phyloP scores from a whole-genome alignment of 2,888 invertebrate genomes.

The Ptilodon capucinus region DNA sequence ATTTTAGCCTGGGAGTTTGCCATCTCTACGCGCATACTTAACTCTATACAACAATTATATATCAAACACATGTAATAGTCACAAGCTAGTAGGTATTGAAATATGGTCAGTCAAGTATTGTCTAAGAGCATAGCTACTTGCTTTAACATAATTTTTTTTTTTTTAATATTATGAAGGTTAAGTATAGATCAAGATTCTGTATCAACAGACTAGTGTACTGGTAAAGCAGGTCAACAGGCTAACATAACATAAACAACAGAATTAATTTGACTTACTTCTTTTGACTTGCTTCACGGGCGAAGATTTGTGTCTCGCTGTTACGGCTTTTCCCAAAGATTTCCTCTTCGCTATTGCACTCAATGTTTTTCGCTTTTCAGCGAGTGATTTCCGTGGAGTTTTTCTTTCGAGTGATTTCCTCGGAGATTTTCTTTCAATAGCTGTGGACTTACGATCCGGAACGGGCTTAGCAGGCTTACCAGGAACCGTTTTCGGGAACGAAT shows the following conservation, averaged over 20 bases:
- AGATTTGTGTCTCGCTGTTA: constrained; percentile 45
- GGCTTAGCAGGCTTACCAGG: constrained; percentile 35
- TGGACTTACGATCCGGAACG: constrained; percentile 27
- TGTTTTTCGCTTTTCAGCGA: constrained; percentile 60
- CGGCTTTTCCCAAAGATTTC: constrained; percentile 58
- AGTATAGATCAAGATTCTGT: not conserved
- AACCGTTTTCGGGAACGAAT: constrained; percentile 64
- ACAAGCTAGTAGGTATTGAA: no score
- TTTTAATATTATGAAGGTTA: no score
- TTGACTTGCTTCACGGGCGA: constrained; percentile 53
- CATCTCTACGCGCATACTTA: no score
- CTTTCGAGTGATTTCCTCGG: constrained; percentile 47
- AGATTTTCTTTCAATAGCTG: constrained; percentile 33
- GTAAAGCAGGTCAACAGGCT: not conserved
- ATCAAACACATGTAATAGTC: no score
- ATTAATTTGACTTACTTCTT: constrained; percentile 58
- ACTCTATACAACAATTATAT: no score
- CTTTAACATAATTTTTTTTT: no score
- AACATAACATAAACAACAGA: not conserved
- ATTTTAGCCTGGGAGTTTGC: no score
- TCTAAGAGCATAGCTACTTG: no score
- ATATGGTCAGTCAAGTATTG: no score
- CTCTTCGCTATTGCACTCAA: constrained; percentile 62
- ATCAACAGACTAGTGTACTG: not conserved
- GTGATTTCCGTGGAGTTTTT: constrained; percentile 45